Evolutionary conservation across 2,797 vertebrate genomes (phyloP), one percentile per base, ranked within the genome.

Genomic region (Trichosurus vulpecula): DNA sequence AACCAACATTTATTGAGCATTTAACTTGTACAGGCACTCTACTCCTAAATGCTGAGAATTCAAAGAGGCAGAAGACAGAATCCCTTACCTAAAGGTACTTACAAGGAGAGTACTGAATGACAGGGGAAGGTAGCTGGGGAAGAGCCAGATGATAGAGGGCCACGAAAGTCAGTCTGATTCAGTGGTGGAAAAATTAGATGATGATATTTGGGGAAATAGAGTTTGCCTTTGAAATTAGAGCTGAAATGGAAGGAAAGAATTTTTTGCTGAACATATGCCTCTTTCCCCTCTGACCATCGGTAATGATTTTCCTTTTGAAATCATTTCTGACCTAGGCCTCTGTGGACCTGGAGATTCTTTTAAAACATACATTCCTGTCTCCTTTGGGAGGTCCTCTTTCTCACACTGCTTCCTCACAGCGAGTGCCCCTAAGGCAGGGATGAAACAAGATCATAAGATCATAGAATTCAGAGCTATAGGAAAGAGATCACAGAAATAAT

Each of bases 1-100:
- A 0, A 22, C 6, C 16, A 19, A 2, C 19, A 9, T 8, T 0
- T 0, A 9, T 9, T 0, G 29, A 51, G 0, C 54, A 1, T 0
- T 30, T 30, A 2, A 27, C 0, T 19, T 13, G 6, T 74, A 19
- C 35, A 41, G 35, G 0, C 35, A 41, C 61, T 66, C 14, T 41
- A 41, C 2, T 41, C n/a, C 35, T 41, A 41, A 41, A 8, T 74
- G 27, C 41, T 10, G 31, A 41, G 54, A 52, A 41, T 0, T 55
- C 90, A 74, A 4, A 9, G 4, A 27, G 52, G 52, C n/a, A 2
- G 0, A 0, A 11, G 0, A 8, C 31, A 0, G 0, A 2, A 54
- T n/a, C 1, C n/a, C 54, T 1, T 4, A 5, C 53, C 52, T 51
- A 14, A 0, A 12, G 87, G 16, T 14, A 0, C 0, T 8, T 3